phyloP scores from a whole-genome alignment of 2,113 vertebrate species.

The Accipiter virgatus region DNA sequence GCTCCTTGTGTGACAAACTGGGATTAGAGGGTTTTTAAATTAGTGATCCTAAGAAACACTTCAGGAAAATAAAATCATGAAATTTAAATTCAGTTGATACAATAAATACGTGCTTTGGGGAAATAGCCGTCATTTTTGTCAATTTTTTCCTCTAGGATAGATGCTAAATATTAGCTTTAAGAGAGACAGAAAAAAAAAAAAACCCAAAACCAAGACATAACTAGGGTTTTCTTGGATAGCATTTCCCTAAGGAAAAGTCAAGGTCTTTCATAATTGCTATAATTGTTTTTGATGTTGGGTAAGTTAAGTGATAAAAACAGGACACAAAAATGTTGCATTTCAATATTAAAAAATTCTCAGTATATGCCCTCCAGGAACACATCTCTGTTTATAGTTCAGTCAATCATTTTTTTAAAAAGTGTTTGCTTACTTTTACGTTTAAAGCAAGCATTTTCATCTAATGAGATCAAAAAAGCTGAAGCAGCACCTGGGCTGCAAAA shows the following conservation, averaged over 20 bases:
- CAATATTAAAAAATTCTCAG: neutral
- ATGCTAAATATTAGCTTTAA: conserved; percentile 30
- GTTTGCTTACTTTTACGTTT: neutral
- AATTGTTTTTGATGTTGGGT: conserved; percentile 53
- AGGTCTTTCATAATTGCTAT: conserved; percentile 47
- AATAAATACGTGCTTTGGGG: neutral
- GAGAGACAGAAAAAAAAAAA: neutral
- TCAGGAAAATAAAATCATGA: neutral
- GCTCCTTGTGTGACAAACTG: neutral
- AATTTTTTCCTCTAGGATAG: neutral
- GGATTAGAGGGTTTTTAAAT: neutral
- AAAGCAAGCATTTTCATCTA: neutral
- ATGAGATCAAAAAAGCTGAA: neutral
- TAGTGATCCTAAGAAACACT: neutral
- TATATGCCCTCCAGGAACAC: neutral
- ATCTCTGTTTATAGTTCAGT: neutral
- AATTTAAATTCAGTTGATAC: neutral
- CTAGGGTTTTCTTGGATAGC: neutral
- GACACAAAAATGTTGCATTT: conserved; percentile 13
- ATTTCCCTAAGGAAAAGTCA: conserved; percentile 5
- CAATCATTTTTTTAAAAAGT: neutral
- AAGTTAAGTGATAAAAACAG: conserved; percentile 22
- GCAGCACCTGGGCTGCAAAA: neutral
- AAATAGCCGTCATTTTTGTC: neutral
- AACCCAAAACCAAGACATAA: neutral